phyloP scores from a whole-genome alignment of 1,140 invertebrate species.

The Polyergus mexicanus region DNA sequence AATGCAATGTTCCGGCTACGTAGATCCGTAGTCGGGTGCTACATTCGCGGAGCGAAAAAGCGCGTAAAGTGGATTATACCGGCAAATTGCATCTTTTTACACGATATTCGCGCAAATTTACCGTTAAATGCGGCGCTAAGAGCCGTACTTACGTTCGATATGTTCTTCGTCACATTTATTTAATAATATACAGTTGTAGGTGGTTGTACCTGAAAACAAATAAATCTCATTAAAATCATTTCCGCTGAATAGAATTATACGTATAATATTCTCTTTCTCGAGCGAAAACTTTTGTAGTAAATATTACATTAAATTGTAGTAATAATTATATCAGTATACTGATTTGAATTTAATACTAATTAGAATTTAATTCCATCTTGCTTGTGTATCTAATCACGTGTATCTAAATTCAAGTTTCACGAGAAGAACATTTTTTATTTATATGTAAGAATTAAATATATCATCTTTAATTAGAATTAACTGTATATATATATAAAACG shows the following conservation, averaged over 20 bases:
- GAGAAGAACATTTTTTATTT: no score
- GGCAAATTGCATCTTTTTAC: slow-evolving; percentile 63
- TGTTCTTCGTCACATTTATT: slow-evolving; percentile 21
- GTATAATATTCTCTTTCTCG: background rate
- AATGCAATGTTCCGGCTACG: slow-evolving; percentile 57
- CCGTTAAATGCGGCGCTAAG: slow-evolving; percentile 59
- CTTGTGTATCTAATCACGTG: no score
- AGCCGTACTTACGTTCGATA: slow-evolving; percentile 56
- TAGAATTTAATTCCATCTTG: background rate
- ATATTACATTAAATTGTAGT: slow-evolving; percentile 43
- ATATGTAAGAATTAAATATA: no score
- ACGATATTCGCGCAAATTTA: slow-evolving; percentile 62
- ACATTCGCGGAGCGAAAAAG: slow-evolving; percentile 52
- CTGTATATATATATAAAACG: no score
- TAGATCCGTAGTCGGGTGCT: slow-evolving; percentile 27
- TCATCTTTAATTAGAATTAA: no score
- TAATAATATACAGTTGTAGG: background rate
- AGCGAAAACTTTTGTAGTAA: slow-evolving; percentile 20
- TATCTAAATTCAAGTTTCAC: background rate
- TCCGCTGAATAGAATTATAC: background rate
- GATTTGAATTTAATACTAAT: slow-evolving; percentile 12
- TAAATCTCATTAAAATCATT: slow-evolving; percentile 16
- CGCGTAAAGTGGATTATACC: slow-evolving; percentile 57
- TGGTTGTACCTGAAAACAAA: background rate
- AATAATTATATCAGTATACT: background rate